Percentiles rank a stretch among this genome's conserved stretches.
Evolutionary conservation across 2,888 invertebrate species (phyloP).

Genomic region (Standfussiana lucernea): DNA sequence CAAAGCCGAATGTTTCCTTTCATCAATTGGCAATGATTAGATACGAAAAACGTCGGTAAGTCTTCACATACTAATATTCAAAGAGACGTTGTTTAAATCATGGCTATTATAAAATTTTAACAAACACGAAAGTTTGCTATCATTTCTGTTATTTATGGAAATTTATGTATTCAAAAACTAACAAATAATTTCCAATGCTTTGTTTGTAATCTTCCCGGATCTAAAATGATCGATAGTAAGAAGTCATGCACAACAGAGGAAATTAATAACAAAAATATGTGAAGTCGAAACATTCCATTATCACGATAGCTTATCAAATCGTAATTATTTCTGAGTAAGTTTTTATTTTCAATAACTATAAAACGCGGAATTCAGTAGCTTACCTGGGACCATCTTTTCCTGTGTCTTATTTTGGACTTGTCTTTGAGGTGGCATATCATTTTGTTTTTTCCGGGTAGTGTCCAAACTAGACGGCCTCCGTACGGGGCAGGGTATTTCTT

Average conservation of each 20-base stretch:
- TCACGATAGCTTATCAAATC: slow-evolving; percentile 47
- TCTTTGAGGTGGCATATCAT: slow-evolving; percentile 97
- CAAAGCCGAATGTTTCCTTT: neutral
- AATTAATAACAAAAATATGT: slow-evolving; percentile 32
- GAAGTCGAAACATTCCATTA: slow-evolving; percentile 22
- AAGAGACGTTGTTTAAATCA: neutral
- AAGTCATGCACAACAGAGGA: slow-evolving; percentile 7
- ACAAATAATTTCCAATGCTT: neutral
- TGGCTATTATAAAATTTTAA: neutral
- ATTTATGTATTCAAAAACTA: too few relatives aligned
- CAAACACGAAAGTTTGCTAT: too few relatives aligned
- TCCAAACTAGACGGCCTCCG: slow-evolving; percentile 96
- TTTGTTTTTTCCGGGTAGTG: slow-evolving; percentile 95
- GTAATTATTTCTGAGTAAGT: slow-evolving; percentile 26
- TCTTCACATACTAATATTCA: neutral
- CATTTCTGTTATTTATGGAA: too few relatives aligned
- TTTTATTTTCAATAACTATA: slow-evolving; percentile 6
- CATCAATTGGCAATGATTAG: slow-evolving; percentile 20
- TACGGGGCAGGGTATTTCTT: slow-evolving; percentile 95
- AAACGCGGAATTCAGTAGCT: slow-evolving; percentile 25
- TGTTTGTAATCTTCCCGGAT: slow-evolving; percentile 27
- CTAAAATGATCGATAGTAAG: slow-evolving; percentile 31
- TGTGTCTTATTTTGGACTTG: slow-evolving; percentile 96
- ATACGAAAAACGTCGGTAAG: slow-evolving; percentile 4
- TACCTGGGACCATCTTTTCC: slow-evolving; percentile 98